Evolutionary conservation across 1,140 invertebrate genomes (phyloP).

Genomic region (Listronotus bonariensis): DNA sequence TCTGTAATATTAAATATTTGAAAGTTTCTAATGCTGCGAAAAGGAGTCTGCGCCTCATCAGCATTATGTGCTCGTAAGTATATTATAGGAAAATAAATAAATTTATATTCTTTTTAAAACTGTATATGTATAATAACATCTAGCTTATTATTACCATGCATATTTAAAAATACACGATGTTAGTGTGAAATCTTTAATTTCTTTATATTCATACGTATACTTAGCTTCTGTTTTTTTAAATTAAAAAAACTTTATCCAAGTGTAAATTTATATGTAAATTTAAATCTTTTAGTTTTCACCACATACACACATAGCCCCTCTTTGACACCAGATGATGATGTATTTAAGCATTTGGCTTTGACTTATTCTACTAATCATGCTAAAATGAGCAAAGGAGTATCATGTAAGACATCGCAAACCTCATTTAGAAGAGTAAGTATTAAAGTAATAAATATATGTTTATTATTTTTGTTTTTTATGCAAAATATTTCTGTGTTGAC

Average conservation of each 20-base stretch:
- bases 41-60: slow-evolving; percentile 82
- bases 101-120: background rate
- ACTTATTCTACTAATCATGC: slow-evolving; percentile 89
- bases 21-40: slow-evolving; percentile 50
- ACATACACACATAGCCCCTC: slow-evolving; percentile 76
- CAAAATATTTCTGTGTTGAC: too few species aligned
- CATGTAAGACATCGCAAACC: slow-evolving; percentile 75
- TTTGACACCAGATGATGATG: slow-evolving; percentile 90
- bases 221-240: too few species aligned
- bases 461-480: too few species aligned
- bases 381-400: slow-evolving; percentile 80
- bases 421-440: slow-evolving; percentile 65
- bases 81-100: slow-evolving; percentile 6
- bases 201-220: too few species aligned
- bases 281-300: slow-evolving; percentile 71
- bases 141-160: too few species aligned
- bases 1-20: slow-evolving; percentile 40
- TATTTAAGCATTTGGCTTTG: slow-evolving; percentile 87
- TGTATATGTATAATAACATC: too few species aligned
- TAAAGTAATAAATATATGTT: too few species aligned
- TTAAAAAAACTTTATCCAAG: too few species aligned
- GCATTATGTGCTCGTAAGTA: slow-evolving; percentile 78
- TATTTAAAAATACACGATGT: too few species aligned
- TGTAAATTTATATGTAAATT: too few species aligned
- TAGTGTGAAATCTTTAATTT: too few species aligned